Evolutionary conservation across 2,113 vertebrate genomes (phyloP).

Genomic region (Pachyramphus minor): DNA sequence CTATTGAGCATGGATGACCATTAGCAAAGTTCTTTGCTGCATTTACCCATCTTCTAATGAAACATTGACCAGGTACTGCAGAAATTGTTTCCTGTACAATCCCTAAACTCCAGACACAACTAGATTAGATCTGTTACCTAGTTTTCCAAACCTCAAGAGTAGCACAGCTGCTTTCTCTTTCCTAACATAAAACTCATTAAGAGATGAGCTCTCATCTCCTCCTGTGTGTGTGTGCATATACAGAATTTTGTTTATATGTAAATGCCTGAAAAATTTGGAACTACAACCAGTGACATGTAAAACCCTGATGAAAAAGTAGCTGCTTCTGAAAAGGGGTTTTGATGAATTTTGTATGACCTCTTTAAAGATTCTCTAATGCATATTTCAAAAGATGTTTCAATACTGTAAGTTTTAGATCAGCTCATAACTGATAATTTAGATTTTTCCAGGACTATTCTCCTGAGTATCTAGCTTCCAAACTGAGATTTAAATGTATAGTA

Average conservation of each 20-base stretch:
- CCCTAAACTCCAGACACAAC: background rate
- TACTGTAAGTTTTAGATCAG: slow-evolving; percentile 67
- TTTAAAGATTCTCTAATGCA: slow-evolving; percentile 73
- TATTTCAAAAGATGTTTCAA: slow-evolving; percentile 75
- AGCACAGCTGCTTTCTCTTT: background rate
- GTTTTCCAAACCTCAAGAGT: background rate
- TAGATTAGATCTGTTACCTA: background rate
- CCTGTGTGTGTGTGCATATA: background rate
- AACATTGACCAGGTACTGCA: background rate
- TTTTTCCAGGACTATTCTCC: slow-evolving; percentile 64
- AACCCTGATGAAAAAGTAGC: slow-evolving; percentile 54
- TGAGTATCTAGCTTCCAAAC: slow-evolving; percentile 64
- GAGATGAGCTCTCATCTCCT: background rate
- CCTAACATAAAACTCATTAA: background rate
- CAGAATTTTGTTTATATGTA: slow-evolving; percentile 50
- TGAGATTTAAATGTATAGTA: slow-evolving; percentile 66
- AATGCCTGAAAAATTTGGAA: slow-evolving; percentile 28
- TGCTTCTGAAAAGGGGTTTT: slow-evolving; percentile 73
- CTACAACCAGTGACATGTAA: slow-evolving; percentile 45
- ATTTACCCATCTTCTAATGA: background rate
- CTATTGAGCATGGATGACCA: background rate
- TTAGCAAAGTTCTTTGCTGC: background rate
- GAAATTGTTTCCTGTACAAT: background rate
- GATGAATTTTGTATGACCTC: slow-evolving; percentile 77
- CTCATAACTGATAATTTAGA: slow-evolving; percentile 69